Evolutionary conservation across 2,113 vertebrate species (phyloP), one percentile per base, ranked within the genome.

Genomic region (Ictalurus punctatus): DNA sequence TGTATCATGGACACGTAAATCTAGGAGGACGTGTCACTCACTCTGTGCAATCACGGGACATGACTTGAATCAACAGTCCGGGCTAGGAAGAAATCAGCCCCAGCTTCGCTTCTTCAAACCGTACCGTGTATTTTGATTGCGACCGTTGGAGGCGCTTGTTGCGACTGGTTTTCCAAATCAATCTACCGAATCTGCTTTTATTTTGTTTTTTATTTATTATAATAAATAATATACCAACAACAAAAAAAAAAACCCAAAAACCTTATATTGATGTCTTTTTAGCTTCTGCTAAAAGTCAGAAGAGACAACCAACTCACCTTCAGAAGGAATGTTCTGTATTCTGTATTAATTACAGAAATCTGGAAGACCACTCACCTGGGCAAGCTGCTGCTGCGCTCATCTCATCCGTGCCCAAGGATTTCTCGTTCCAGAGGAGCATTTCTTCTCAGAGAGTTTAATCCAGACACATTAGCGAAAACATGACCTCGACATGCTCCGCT

Each of bases 261-360:
- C 54, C 71, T 78, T 27, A 27, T 78, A 13, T 12, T 27, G 37
- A 23, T 78, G 19, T 14, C 19, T 12, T 78, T 40, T 76, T 25
- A 76, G 21, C 73, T 1, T 76, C 73, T 44, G 37, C 19, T 76
- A 8, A 12, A 61, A 59, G 30, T 52, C 6, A 3, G 48, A 56
- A 30, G n/a, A 59, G 19, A 61, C 1, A 25, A 52, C 74, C 27
- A 27, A 52, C 44, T 78, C 74, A 25, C 16, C 12, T 8, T 76
- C 34, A 21, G 87, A 90, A 86, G 48, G 73, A 74, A 63, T 48
- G 59, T 54, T 65, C 59, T 81, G 81, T 82, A 17, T 87, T 61
- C 73, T 80, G 87, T 87, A 87, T 87, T 91, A 88, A 91, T 91
- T 91, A 91, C 40, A 16, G 13, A 6, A 61, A 71, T 67, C 59